Percentiles rank a stretch among this genome's conserved stretches.
Evolutionary conservation across 2,888 invertebrate species (phyloP).

Genomic region (Aspidiotus destructor): DNA sequence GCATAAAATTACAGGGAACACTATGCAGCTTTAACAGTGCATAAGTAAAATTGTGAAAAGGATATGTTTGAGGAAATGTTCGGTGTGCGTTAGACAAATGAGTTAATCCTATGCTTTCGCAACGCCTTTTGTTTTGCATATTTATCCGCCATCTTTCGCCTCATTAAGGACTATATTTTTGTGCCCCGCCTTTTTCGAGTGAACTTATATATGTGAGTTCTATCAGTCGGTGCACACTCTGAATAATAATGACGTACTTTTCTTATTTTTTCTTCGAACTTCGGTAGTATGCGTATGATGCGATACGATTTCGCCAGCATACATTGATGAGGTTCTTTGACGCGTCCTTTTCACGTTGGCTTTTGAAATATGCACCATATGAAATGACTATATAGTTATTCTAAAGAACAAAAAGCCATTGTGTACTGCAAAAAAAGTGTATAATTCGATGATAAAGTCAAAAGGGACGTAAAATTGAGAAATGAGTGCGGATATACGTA

Average conservation of each 20-base stretch:
- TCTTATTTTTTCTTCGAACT: background rate
- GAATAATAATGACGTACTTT: slow-evolving; percentile 25
- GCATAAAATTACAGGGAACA: background rate
- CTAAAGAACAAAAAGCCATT: too few species aligned
- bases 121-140: slow-evolving; percentile 33
- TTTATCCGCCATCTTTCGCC: slow-evolving; percentile 32
- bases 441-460: too few species aligned
- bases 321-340: too few species aligned
- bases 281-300: too few species aligned
- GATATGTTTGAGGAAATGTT: slow-evolving; percentile 22
- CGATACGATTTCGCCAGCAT: too few species aligned
- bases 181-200: slow-evolving; percentile 32
- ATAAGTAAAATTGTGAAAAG: slow-evolving; percentile 2
- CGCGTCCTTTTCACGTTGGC: too few species aligned
- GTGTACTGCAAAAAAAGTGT: too few species aligned
- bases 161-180: slow-evolving; percentile 30
- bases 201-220: slow-evolving; percentile 31
- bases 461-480: too few species aligned
- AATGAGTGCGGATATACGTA: too few species aligned
- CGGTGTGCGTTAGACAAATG: slow-evolving; percentile 25
- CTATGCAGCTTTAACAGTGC: background rate
- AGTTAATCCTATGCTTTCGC: slow-evolving; percentile 27
- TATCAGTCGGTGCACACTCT: slow-evolving; percentile 28
- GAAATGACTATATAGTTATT: too few species aligned
- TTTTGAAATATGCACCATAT: too few species aligned